These are phyloP conservation scores for Andrena dorsata DNA, from an alignment of 2,888 invertebrate species.

Conservation along the genomic window DNA sequence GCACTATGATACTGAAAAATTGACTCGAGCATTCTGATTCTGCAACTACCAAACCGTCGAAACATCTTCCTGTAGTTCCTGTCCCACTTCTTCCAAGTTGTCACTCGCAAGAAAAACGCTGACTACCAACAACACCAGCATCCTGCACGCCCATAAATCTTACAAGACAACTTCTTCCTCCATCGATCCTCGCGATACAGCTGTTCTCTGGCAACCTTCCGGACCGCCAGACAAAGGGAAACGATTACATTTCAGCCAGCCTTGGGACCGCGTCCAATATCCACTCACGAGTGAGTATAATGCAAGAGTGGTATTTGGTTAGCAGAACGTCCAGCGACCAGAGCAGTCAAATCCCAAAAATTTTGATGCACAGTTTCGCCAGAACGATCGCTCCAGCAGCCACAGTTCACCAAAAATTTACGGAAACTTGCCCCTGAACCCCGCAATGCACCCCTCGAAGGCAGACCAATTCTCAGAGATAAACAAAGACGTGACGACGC, in stretches of 20 bases:
- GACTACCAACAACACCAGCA: neutral
- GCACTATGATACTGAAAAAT: too few relatives aligned
- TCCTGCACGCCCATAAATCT: neutral
- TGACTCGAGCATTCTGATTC: too few relatives aligned
- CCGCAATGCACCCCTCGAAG: too few relatives aligned
- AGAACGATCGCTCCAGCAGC: too few relatives aligned
- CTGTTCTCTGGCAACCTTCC: neutral
- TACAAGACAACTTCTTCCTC: neutral
- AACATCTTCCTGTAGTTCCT: too few relatives aligned
- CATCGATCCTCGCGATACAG: neutral
- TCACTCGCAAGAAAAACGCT: neutral
- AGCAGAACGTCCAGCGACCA: too few relatives aligned
- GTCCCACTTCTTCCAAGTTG: neutral
- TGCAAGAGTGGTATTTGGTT: neutral
- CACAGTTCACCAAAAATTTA: too few relatives aligned
- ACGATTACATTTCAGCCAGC: neutral
- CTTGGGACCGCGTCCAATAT: neutral
- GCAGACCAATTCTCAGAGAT: neutral
- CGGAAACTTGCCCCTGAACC: too few relatives aligned
- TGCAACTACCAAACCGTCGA: too few relatives aligned
- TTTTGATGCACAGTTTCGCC: too few relatives aligned
- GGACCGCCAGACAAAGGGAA: neutral
- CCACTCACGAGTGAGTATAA: neutral
- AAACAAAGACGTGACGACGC: neutral
- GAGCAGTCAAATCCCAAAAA: too few relatives aligned